Conservation (phyloP, 2,888 invertebrate species). For the Diarsia brunnea region DNA sequence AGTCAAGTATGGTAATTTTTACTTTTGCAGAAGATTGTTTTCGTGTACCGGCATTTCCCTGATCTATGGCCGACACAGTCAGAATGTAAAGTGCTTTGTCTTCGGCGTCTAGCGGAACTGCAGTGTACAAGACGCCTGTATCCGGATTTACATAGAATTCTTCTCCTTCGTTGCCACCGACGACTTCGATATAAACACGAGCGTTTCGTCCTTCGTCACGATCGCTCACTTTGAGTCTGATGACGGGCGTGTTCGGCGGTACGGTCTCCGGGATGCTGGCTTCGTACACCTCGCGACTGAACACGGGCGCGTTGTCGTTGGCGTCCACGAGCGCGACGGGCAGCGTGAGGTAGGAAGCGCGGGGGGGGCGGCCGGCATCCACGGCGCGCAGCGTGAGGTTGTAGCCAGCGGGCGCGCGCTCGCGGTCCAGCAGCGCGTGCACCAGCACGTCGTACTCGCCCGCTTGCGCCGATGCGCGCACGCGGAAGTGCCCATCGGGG, state of each 20-base stretch:
- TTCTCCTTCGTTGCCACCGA: constrained; percentile 97
- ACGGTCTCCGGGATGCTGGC: constrained; percentile 97
- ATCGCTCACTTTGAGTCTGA: constrained; percentile 96
- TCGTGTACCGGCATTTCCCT: constrained; percentile 95
- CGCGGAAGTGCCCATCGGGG: constrained; percentile 96
- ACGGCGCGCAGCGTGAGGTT: constrained; percentile 96
- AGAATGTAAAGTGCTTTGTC: constrained; percentile 95
- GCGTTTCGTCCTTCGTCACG: constrained; percentile 96
- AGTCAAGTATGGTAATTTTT: constrained; percentile 96
- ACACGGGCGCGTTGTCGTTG: constrained; percentile 96
- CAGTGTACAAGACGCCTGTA: constrained; percentile 97
- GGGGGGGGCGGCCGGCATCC: constrained; percentile 95
- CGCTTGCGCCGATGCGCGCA: constrained; percentile 91
- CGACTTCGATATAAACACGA: constrained; percentile 96
- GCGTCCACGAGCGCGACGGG: constrained; percentile 95
- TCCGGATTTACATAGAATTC: constrained; percentile 96
- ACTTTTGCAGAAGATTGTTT: constrained; percentile 98
- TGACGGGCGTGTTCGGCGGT: constrained; percentile 96
- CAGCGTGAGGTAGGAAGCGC: constrained; percentile 94
- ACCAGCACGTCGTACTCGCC: constrained; percentile 96
- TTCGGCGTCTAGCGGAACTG: constrained; percentile 96
- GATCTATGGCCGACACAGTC: constrained; percentile 97
- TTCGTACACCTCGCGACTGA: constrained; percentile 96
- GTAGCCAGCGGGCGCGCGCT: constrained; percentile 94
- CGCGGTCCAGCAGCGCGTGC: constrained; percentile 94